Evolutionary conservation across 2,888 invertebrate genomes (phyloP), one percentile per base, ranked within the genome.

Genomic region (Laspeyria flexula): DNA sequence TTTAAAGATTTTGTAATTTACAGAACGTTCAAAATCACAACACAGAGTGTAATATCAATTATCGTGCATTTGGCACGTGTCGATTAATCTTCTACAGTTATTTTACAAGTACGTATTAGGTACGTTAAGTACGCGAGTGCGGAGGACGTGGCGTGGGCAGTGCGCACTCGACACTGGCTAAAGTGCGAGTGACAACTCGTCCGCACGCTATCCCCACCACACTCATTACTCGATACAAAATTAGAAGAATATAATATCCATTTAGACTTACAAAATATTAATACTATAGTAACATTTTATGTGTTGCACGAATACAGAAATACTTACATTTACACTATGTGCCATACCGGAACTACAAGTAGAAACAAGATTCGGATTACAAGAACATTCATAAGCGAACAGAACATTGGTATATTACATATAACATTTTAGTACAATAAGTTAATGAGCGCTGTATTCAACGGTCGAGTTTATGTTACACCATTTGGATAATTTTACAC

Each of bases 1-100:
- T 85, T 73, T 63, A 88, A 88, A 88, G 86, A 71, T 86, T 85
- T 87, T 80, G 84, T 89, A 91, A 86, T 91, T 86, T 92, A 93
- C 92, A 92, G 92, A 92, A 89, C 87, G 84, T 88, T 90, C 86
- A 92, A 92, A 91, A 92, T 93, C 93, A 93, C 93, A 93, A 93
- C 93, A 93, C 93, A 92, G 93, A 93, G 93, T 93, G 93, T 92
- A 90, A 89, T 90, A 90, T 90, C 88, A 88, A 90, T 90, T 89
- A 84, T 83, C 90, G 91, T 89, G 91, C 91, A 68, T 70, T 79
- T 78, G 85, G 90, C 91, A 90, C 91, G 87, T 71, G 73, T 72
- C 74, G 68, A 66, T 76, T 85, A 85, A 83, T 82, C 78, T 62
- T 78, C 85, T 88, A 88, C 83, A 79, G 67, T 75, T 78, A 84